Percentiles rank a stretch among this genome's conserved stretches.
Evolutionary conservation across 2,888 invertebrate genomes (phyloP).

Genomic region (Pterostichus niger): DNA sequence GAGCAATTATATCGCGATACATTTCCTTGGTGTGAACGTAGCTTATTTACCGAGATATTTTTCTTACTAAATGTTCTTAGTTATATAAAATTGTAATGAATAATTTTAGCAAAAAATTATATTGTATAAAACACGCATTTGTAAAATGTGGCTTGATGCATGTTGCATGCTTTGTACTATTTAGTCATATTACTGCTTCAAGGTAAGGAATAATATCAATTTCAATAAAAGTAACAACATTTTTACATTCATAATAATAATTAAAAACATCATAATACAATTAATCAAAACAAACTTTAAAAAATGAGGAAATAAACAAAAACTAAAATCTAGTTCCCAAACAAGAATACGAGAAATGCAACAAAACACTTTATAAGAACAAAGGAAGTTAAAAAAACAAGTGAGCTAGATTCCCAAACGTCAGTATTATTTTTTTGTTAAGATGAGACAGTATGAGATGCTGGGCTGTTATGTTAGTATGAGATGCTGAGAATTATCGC

Average conservation of each 20-base stretch:
- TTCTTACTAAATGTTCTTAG: no score
- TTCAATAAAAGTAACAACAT: slow-evolving; percentile 16
- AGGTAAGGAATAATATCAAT: slow-evolving; percentile 35
- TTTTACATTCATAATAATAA: background rate
- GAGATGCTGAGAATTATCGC: slow-evolving; percentile 31
- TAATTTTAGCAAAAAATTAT: slow-evolving; percentile 4
- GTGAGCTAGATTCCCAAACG: background rate
- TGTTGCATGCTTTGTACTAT: slow-evolving; percentile 28
- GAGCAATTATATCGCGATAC: no score
- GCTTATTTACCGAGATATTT: no score
- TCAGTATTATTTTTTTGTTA: slow-evolving; percentile 26
- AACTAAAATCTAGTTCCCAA: slow-evolving; percentile 14
- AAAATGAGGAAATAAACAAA: slow-evolving; percentile 6
- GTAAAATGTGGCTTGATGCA: slow-evolving; percentile 27
- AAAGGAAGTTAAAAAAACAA: slow-evolving; percentile 24
- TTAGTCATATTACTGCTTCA: slow-evolving; percentile 47
- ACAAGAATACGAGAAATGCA: background rate
- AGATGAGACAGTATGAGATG: slow-evolving; percentile 18
- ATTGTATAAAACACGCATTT: slow-evolving; percentile 31
- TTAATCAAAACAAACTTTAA: background rate
- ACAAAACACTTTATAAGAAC: slow-evolving; percentile 17
- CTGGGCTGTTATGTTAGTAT: no score
- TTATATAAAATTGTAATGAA: no score
- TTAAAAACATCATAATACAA: no score
- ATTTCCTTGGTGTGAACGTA: no score